These are phyloP conservation scores for human (Homo sapiens) DNA, from an alignment of 2,113 vertebrate species.

Conservation along the genomic window GRCh38 chr20:24806001-24806500, in stretches of 20 bases:
- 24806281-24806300: background rate
- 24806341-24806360: background rate
- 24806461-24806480: background rate
- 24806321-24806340: background rate
- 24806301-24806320: too few relatives aligned
- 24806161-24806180: background rate
- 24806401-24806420: background rate
- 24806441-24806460: background rate
- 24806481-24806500: background rate
- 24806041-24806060: background rate
- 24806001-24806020: background rate
- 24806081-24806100: background rate
- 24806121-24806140: background rate
- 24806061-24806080: background rate
- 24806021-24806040: background rate
- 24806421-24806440: background rate
- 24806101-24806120: background rate
- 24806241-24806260: background rate
- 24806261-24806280: background rate
- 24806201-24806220: background rate
- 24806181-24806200: too few relatives aligned
- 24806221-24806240: background rate
- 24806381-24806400: accelerated
- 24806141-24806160: too few relatives aligned
- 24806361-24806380: background rate